These are phyloP conservation scores for Polypedilum pembai DNA, from an alignment of 1,140 invertebrate species.

Conservation along the genomic window DNA sequence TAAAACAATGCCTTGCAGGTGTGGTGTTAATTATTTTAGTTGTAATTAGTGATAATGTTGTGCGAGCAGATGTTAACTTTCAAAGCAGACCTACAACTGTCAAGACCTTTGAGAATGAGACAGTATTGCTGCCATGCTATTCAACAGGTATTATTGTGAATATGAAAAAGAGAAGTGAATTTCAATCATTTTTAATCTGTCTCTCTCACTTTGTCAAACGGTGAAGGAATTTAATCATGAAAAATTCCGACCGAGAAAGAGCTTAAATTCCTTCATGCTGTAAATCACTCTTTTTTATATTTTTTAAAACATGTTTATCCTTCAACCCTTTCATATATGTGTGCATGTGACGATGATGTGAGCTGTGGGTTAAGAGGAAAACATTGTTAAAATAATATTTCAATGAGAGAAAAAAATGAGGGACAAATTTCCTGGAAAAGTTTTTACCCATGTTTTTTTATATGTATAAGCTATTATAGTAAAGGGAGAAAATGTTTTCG, in stretches of 20 bases:
- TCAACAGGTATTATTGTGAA: conserved; percentile 8
- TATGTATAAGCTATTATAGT: no score
- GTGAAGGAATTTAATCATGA: background rate
- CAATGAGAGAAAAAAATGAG: no score
- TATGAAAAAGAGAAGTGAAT: background rate
- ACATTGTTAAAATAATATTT: no score
- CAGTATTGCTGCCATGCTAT: conserved; percentile 64
- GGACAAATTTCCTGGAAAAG: no score
- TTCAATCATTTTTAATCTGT: no score
- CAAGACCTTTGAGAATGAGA: conserved; percentile 64
- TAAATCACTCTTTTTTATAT: no score
- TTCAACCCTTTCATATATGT: no score
- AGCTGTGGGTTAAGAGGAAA: no score
- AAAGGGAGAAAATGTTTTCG: no score
- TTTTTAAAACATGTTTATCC: no score
- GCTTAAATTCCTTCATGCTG: background rate
- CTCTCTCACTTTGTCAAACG: background rate
- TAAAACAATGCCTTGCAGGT: conserved; percentile 5
- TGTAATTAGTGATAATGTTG: background rate
- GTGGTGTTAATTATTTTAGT: background rate
- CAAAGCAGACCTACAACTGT: conserved; percentile 61
- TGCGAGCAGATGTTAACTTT: conserved; percentile 36
- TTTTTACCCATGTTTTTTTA: no score
- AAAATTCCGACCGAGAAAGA: background rate
- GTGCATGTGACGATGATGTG: no score